Base-by-base conservation (phyloP, 2,888 invertebrate species). In the Drosophila subquinaria region DNA sequence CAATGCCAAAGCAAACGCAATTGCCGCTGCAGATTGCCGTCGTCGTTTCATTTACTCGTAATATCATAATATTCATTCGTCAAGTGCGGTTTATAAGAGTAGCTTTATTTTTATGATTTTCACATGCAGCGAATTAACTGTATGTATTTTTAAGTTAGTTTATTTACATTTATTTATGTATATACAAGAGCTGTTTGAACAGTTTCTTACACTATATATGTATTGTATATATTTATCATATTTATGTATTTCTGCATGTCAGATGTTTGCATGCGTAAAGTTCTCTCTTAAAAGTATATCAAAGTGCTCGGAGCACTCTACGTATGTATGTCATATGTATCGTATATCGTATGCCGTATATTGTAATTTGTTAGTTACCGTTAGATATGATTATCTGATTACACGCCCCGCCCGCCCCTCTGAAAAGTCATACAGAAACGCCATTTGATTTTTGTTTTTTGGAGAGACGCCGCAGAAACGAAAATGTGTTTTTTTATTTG, bases 401-500 rank as follows among this genome's bases (percentile, higher is more conserved):
- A 10, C 47, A 35, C 17, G 11, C 40, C 50, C 33, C 30, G 33
- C 27, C 30, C 10, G 23, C 10, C 9, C 13, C n/a, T 35, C 8
- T 63, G 23, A 47, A 65, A 60, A 38, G 17, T 63, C 76, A 63
- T 67, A 56, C 64, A 56, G 47, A 59, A 66, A 56, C 23, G 38
- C 35, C 48, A 70, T 87, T 86, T 79, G 76, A 75, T 78, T 81
- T 89, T 88, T 85, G 75, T 66, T 73, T 63, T 73, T 69, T 63
- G 55, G 68, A 76, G 61, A 79, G 66, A 67, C 73, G 76, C 59
- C 62, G 72, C 77, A 77, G 89, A 69, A 70, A 73, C 73, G 66
- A 78, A 50, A 72, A 48, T 10, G 30, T 47, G 36, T 61, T 74
- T 71, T 78, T 85, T 89, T 35, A 89, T 91, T 90, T 84, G 89